Evolutionary conservation across 2,113 vertebrate species (phyloP).

Genomic region (Pseudolaguvia tuberculata): DNA sequence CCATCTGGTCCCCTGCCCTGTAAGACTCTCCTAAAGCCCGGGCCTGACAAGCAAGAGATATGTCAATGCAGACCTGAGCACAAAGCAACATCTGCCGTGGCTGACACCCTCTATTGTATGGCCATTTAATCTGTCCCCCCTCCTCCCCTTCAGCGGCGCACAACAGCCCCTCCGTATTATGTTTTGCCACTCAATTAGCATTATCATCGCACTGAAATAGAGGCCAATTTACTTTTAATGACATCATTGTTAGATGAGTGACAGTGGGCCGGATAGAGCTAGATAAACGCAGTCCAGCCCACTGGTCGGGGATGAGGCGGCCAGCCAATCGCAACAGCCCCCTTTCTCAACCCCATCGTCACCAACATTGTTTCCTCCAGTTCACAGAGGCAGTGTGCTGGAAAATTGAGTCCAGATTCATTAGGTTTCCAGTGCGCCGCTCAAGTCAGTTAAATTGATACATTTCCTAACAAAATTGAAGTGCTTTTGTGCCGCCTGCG

Average conservation of each 20-base stretch:
- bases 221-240: conserved; percentile 99
- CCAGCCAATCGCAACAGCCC: conserved; percentile 78
- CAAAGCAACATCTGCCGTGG: conserved; percentile 98
- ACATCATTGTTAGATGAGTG: conserved; percentile 98
- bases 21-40: conserved; percentile 83
- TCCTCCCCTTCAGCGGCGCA: conserved; percentile 87
- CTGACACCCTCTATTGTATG: conserved; percentile 93
- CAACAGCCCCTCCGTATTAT: conserved; percentile 98
- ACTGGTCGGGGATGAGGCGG: conserved; percentile 70
- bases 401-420: conserved; percentile 99
- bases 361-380: conserved; percentile 96
- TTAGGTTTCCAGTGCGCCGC: conserved; percentile 96
- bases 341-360: conserved; percentile 79
- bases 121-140: conserved; percentile 95
- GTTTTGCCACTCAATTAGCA: conserved; percentile 99
- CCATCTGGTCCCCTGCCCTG: conserved; percentile 88
- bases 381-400: conserved; percentile 97
- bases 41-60: conserved; percentile 92
- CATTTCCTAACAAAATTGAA: conserved; percentile 99
- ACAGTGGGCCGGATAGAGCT: conserved; percentile 76
- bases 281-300: conserved; percentile 74
- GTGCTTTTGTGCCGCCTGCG: conserved; percentile 99
- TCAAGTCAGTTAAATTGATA: conserved; percentile 99
- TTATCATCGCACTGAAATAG: conserved; percentile 98
- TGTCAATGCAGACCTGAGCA: conserved; percentile 91